Percentiles rank a stretch among this genome's conserved stretches.
Evolutionary conservation across 2,888 invertebrate species (phyloP).

Genomic region (Cryptus armator): DNA sequence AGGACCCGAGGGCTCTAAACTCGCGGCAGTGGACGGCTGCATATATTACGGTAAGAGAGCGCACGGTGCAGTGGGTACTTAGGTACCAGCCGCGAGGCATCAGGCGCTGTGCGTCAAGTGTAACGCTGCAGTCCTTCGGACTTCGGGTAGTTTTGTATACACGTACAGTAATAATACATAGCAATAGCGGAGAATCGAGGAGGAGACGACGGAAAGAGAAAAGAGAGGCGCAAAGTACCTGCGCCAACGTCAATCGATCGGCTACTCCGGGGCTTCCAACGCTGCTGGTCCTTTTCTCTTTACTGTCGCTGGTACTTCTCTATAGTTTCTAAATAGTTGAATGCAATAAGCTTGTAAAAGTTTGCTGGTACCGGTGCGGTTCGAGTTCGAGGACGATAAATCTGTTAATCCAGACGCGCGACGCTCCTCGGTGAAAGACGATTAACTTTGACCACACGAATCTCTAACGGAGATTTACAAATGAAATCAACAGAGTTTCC

Average conservation of each 20-base stretch:
- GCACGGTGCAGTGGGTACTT: background rate
- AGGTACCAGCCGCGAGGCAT: constrained; percentile 45
- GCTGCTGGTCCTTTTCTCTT: constrained; percentile 8
- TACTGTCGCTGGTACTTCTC: constrained; percentile 39
- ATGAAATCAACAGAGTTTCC: background rate
- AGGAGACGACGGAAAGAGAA: background rate
- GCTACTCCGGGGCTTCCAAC: constrained; percentile 22
- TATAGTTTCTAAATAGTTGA: constrained; percentile 38
- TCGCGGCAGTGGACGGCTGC: constrained; percentile 53
- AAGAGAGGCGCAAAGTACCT: constrained; percentile 54
- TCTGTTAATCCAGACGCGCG: constrained; percentile 61
- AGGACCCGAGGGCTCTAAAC: constrained; percentile 20
- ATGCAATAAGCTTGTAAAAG: constrained; percentile 56
- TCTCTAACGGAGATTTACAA: constrained; percentile 1
- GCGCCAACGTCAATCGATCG: constrained; percentile 61
- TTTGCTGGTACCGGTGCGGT: constrained; percentile 61
- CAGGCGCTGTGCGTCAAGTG: constrained; percentile 64
- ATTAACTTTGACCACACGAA: constrained; percentile 62
- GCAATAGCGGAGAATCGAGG: constrained; percentile 8
- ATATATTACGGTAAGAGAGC: constrained; percentile 29
- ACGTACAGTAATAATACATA: constrained; percentile 22
- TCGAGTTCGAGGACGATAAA: constrained; percentile 47
- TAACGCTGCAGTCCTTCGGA: background rate
- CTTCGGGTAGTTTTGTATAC: constrained; percentile 32
- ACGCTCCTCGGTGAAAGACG: constrained; percentile 41